Evolutionary conservation across 2,888 invertebrate genomes (phyloP).

Genomic region (Biston stratarius): DNA sequence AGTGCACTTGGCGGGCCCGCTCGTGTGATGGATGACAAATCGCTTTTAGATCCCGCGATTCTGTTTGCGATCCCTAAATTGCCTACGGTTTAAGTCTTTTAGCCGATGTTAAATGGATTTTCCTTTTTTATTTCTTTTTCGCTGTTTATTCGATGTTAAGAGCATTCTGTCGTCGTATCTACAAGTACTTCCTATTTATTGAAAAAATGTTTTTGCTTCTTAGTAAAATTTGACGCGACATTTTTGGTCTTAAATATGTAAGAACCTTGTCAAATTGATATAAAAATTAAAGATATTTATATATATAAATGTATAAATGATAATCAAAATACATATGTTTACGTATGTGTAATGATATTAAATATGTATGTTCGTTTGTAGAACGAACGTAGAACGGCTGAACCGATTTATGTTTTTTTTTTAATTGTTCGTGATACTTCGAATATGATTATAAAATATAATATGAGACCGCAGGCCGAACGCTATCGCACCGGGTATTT

Average conservation of each 20-base stretch:
- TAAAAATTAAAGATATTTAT: no score
- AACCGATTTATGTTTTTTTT: no score
- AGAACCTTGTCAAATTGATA: no score
- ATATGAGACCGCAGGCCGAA: no score
- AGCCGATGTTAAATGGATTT: conserved; percentile 36
- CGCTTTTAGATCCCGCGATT: conserved; percentile 71
- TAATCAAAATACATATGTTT: no score
- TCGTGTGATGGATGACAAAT: conserved; percentile 80
- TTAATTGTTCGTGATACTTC: no score
- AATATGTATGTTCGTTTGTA: no score
- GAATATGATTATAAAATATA: no score
- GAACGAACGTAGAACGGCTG: no score
- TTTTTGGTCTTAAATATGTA: not conserved
- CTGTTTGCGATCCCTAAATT: conserved; percentile 65
- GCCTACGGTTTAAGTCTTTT: conserved; percentile 51
- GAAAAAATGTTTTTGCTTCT: conserved; percentile 1
- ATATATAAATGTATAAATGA: no score
- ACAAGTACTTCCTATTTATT: conserved; percentile 4
- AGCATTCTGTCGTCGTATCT: not conserved
- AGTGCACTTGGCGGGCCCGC: conserved; percentile 78
- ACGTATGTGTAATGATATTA: no score
- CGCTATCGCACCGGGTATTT: no score
- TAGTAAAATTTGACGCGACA: not conserved
- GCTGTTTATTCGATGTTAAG: conserved; percentile 12
- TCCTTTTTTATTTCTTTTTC: conserved; percentile 27